Percentiles rank a stretch among this genome's conserved stretches.
Conservation (phyloP, 2,113 vertebrate genomes). For the Myiopsitta monachus region DNA sequence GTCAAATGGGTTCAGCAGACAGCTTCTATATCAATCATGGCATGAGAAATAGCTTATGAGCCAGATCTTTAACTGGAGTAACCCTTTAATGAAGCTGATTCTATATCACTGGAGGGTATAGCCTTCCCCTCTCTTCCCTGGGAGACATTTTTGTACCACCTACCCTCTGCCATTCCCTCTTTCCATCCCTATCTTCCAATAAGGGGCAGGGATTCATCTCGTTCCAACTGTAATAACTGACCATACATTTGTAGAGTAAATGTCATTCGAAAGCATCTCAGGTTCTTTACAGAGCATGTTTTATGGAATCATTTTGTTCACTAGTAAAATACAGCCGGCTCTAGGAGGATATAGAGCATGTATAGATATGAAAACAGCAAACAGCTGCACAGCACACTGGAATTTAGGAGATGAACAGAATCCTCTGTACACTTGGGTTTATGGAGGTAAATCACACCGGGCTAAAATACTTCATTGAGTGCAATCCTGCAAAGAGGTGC, state of each 20-base stretch:
- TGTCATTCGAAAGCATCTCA: not conserved
- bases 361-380: not conserved
- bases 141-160: not conserved
- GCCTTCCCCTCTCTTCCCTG: not conserved
- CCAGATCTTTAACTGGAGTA: not conserved
- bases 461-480: not conserved
- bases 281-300: not conserved
- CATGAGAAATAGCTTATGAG: not conserved
- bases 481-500: not conserved
- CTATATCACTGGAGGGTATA: not conserved
- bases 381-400: not conserved
- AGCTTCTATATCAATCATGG: not conserved
- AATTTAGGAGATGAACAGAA: not conserved
- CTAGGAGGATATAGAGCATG: not conserved
- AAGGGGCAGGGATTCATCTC: not conserved
- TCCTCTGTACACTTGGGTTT: not conserved
- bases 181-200: not conserved
- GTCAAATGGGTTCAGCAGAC: not conserved
- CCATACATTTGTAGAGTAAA: accelerated
- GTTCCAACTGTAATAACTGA: not conserved
- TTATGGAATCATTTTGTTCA: not conserved
- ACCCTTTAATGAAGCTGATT: not conserved
- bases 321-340: not conserved
- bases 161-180: not conserved
- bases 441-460: not conserved